These are phyloP conservation scores for Nasonia giraulti DNA, from an alignment of 1,140 invertebrate genomes.

Conservation along the genomic window DNA sequence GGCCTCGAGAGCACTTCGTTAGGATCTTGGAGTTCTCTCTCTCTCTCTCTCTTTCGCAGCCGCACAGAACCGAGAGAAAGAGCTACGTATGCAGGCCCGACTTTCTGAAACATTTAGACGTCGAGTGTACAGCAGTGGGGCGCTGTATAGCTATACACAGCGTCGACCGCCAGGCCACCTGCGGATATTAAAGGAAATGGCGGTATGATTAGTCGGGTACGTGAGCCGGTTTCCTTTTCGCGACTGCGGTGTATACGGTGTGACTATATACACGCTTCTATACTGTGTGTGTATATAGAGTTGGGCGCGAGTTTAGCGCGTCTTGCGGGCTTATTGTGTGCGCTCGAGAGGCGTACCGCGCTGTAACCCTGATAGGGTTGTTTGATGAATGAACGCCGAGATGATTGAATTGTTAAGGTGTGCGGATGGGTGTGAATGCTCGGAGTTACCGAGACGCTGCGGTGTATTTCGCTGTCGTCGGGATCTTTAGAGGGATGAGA, in stretches of 20 bases:
- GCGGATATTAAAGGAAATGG: conserved; percentile 76
- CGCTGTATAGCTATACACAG: not conserved
- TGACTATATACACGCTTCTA: not conserved
- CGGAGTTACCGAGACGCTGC: not conserved
- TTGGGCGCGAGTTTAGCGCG: not conserved
- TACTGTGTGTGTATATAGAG: not conserved
- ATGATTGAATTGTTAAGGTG: not conserved
- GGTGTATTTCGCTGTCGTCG: not conserved
- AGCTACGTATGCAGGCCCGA: not conserved
- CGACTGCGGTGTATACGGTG: not conserved
- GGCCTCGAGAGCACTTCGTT: conserved; percentile 10
- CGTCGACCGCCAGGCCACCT: conserved; percentile 58
- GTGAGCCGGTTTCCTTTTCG: conserved; percentile 70
- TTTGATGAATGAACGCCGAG: not conserved
- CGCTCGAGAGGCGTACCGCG: not conserved
- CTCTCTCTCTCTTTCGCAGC: too few relatives aligned
- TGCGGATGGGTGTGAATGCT: too few relatives aligned
- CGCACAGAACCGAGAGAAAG: not conserved
- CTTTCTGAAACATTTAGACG: conserved; percentile 67
- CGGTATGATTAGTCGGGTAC: conserved; percentile 75
- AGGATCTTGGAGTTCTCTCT: not conserved
- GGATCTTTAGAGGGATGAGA: not conserved
- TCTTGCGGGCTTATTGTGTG: not conserved
- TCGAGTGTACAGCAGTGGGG: conserved; percentile 6
- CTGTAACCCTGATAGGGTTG: not conserved